Evolutionary conservation across 2,113 vertebrate species (phyloP).

Genomic region (Lophotis ruficrista): DNA sequence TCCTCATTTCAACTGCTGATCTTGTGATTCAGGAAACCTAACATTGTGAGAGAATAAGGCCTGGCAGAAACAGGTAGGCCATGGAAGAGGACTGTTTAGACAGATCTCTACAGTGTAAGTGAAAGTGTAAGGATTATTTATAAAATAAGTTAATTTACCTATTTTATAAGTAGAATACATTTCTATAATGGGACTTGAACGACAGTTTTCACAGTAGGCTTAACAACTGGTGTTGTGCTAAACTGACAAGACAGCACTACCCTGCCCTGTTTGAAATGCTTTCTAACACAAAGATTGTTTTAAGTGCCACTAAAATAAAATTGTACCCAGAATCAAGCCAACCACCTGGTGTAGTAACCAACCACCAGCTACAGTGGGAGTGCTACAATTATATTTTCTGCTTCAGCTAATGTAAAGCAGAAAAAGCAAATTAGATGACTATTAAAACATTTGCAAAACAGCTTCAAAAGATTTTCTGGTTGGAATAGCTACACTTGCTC

Average conservation of each 20-base stretch:
- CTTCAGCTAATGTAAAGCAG: not conserved
- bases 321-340: not conserved
- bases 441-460: not conserved
- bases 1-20: not conserved
- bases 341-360: not conserved
- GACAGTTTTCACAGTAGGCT: not conserved
- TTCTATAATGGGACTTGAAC: not conserved
- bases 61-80: not conserved
- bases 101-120: not conserved
- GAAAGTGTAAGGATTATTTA: not conserved
- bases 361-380: not conserved
- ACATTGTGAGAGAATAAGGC: not conserved
- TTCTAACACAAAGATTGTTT: not conserved
- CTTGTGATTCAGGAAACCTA: not conserved
- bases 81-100: not conserved
- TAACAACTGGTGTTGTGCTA: not conserved
- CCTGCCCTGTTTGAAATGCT: not conserved
- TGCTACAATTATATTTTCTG: not conserved
- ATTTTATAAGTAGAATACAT: not conserved
- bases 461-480: not conserved
- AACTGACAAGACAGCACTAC: not conserved
- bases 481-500: not conserved
- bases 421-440: not conserved
- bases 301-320: not conserved
- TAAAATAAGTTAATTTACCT: not conserved